phyloP scores from a whole-genome alignment of 2,797 vertebrate genomes.

The Menidia menidia region DNA sequence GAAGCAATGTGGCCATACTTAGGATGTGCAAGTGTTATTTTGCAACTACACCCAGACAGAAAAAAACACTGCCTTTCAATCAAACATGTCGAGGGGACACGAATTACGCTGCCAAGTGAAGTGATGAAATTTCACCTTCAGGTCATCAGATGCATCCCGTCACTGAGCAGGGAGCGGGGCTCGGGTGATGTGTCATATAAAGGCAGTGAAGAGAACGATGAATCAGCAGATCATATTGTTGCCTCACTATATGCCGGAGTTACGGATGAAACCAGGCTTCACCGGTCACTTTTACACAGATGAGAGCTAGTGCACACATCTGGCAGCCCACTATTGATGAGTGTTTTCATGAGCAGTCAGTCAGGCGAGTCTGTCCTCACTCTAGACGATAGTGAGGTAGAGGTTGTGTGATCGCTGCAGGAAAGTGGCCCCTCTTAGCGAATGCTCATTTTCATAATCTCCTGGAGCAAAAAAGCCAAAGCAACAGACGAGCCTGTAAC shows the following conservation, averaged over 20 bases:
- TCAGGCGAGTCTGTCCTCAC: constrained; percentile 6
- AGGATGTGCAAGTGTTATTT: not conserved
- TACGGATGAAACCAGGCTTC: not conserved
- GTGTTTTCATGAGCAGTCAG: too few species aligned
- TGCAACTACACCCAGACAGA: not conserved
- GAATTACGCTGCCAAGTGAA: constrained; percentile 14
- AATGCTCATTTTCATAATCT: constrained; percentile 12
- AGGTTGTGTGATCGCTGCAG: not conserved
- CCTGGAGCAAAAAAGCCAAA: constrained; percentile 12
- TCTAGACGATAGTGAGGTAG: constrained; percentile 9
- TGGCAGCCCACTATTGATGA: too few species aligned
- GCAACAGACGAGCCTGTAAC: constrained; percentile 40
- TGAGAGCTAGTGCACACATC: not conserved
- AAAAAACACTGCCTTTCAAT: not conserved
- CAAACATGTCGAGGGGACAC: not conserved
- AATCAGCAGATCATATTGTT: constrained; percentile 4
- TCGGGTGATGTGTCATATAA: constrained; percentile 24
- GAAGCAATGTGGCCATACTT: not conserved
- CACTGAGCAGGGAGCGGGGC: constrained; percentile 24
- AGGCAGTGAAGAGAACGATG: constrained; percentile 17
- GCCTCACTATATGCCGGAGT: not conserved
- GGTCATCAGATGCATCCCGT: constrained; percentile 30
- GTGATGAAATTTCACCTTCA: constrained; percentile 48
- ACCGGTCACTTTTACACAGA: not conserved
- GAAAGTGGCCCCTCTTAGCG: not conserved